Base-by-base conservation (phyloP, 2,113 vertebrate species). In the Opisthocomus hoazin region DNA sequence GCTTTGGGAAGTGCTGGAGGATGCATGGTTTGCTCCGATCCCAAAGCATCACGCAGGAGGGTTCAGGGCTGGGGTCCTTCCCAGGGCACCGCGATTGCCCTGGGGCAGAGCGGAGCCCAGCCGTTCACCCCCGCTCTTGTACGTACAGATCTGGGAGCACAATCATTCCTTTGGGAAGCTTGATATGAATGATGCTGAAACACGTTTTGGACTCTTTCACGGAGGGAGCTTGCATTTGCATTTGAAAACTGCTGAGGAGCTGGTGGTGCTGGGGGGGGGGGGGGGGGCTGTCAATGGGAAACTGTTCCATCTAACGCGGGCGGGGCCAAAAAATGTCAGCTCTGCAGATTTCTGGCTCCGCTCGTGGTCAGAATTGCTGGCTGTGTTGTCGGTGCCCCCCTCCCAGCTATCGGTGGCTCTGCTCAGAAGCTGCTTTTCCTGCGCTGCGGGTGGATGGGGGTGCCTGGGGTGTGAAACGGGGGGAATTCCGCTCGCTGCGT, bases 201-300 rank as follows among this genome's bases (percentile, higher is more conserved):
- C 50, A 39, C 64, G 37, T 77, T 94, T 57, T 0, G 84, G 51
- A 22, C 34, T 91, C 58, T 34, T 36, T 32, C 54, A 3, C 2
- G n/a, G 60, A 17, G 34, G 20, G 54, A 89, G 53, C 58, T 61
- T 4, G 30, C 11, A 96, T 97, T 96, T 96, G 93, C 94, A 95
- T 97, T 88, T 96, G 96, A 94, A 96, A 96, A 48, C 85, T 51
- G 74, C 1, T 6, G 66, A 80, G 75, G 54, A 84, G 94, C 86
- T 46, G 84, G 83, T 4, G 23, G 76, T 87, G 48, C 53, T 16
- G 77, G 66, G 6, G 7, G 57, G 57, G 41, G 77, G 36, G 45
- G 6, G 18, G 66, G 90, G 93, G 82, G 69, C 88, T 93, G 0
- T 94, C 96, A 97, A 93, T 90, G 88, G 94, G 90, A 91, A 93